Evolutionary conservation across 2,888 invertebrate species (phyloP).

Genomic region (Ophion slaviceki): DNA sequence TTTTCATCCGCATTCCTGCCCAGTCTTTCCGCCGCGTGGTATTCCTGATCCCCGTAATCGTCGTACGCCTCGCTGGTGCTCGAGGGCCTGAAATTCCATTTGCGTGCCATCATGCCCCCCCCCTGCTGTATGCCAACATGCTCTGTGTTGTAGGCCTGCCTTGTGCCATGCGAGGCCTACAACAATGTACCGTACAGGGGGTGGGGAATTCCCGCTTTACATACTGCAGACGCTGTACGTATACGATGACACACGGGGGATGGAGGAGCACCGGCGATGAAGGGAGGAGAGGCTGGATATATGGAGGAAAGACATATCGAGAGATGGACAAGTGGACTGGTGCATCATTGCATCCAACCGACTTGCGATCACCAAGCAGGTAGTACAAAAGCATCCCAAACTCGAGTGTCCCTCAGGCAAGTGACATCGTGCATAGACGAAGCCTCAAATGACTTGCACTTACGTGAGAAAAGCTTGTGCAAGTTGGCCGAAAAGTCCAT

Average conservation of each 20-base stretch:
- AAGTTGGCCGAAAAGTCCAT: constrained; percentile 90
- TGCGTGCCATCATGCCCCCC: constrained; percentile 51
- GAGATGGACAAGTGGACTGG: background rate
- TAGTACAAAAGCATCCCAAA: background rate
- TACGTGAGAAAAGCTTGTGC: constrained; percentile 89
- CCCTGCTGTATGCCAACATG: constrained; percentile 17
- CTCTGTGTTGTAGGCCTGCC: constrained; percentile 8
- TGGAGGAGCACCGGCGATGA: background rate
- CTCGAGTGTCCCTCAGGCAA: background rate
- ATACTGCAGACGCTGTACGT: constrained; percentile 18
- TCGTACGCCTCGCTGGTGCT: constrained; percentile 87
- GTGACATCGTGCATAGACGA: background rate
- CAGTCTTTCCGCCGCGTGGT: constrained; percentile 89
- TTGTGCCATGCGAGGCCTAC: constrained; percentile 20
- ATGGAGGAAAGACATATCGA: constrained; percentile 1
- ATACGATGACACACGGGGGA: constrained; percentile 4
- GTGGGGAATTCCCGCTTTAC: constrained; percentile 32
- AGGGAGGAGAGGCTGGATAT: background rate
- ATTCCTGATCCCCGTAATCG: constrained; percentile 89
- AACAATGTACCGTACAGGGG: constrained; percentile 15
- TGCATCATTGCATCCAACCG: constrained; percentile 17
- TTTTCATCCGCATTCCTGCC: constrained; percentile 85
- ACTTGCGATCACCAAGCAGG: constrained; percentile 1
- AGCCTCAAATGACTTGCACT: constrained; percentile 62
- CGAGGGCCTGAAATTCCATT: constrained; percentile 85